phyloP scores from a whole-genome alignment of 2,888 invertebrate genomes.

The Bellardia bayeri region DNA sequence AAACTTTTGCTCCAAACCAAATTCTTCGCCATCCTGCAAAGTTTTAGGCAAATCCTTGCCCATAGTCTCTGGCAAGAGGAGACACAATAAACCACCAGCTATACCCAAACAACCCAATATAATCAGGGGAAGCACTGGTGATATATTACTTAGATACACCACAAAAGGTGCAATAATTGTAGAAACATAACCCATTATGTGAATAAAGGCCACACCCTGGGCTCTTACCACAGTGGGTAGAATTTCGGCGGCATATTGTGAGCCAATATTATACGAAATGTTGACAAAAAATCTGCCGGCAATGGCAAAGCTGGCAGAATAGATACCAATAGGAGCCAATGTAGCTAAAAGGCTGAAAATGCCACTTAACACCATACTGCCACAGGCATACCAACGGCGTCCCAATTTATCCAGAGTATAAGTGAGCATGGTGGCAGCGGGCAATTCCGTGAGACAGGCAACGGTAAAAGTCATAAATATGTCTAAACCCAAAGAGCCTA shows the following conservation, averaged over 20 bases:
- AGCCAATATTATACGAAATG: slow-evolving; percentile 94
- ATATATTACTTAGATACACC: slow-evolving; percentile 86
- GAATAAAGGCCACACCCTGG: slow-evolving; percentile 93
- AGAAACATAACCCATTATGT: slow-evolving; percentile 94
- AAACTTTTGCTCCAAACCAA: slow-evolving; percentile 89
- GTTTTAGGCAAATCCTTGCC: slow-evolving; percentile 93
- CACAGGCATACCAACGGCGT: slow-evolving; percentile 92
- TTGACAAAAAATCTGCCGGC: slow-evolving; percentile 93
- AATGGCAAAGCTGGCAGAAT: slow-evolving; percentile 91
- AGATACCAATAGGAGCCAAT: slow-evolving; percentile 89
- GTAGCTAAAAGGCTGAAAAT: slow-evolving; percentile 92
- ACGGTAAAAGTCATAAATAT: slow-evolving; percentile 92
- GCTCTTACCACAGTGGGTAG: slow-evolving; percentile 94
- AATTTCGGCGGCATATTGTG: slow-evolving; percentile 95
- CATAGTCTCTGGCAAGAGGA: slow-evolving; percentile 92
- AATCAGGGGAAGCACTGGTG: slow-evolving; percentile 88
- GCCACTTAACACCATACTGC: slow-evolving; percentile 92
- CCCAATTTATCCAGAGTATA: slow-evolving; percentile 90
- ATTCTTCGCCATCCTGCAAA: slow-evolving; percentile 91
- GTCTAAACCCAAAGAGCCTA: slow-evolving; percentile 91
- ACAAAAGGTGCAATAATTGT: slow-evolving; percentile 94
- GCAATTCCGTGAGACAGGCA: slow-evolving; percentile 92
- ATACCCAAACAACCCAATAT: slow-evolving; percentile 90
- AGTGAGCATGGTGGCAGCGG: slow-evolving; percentile 92
- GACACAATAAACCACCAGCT: slow-evolving; percentile 88